phyloP scores from a whole-genome alignment of 1,140 invertebrate species.

The Araneus ventricosus region DNA sequence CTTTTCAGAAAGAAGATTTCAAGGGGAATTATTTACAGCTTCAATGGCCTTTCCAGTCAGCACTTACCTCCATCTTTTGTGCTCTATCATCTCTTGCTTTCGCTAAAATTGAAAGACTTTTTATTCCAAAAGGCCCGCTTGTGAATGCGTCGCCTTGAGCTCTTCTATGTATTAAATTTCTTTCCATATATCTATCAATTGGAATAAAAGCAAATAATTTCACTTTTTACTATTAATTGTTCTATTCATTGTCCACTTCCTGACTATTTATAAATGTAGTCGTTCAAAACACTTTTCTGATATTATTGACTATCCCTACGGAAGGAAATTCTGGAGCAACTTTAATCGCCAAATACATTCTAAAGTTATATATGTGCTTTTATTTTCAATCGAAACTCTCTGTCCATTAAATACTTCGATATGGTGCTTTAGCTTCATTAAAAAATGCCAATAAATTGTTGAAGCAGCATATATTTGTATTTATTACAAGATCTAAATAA shows the following conservation, averaged over 20 bases:
- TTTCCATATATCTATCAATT: slow-evolving; percentile 59
- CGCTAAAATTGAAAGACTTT: slow-evolving; percentile 7
- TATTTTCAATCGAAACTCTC: neutral
- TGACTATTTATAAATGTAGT: neutral
- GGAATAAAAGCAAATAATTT: slow-evolving; percentile 69
- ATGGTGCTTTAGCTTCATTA: slow-evolving; percentile 6
- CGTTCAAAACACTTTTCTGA: neutral
- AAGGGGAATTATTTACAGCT: slow-evolving; percentile 62
- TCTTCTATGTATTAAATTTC: slow-evolving; percentile 66
- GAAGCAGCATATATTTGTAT: neutral
- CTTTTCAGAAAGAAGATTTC: slow-evolving; percentile 66
- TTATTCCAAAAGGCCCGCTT: slow-evolving; percentile 8
- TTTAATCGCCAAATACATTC: neutral
- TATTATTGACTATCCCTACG: neutral
- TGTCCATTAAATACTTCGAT: neutral
- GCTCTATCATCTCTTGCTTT: slow-evolving; percentile 15
- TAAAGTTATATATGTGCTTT: neutral
- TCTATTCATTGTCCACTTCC: slow-evolving; percentile 16
- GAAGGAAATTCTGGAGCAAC: neutral
- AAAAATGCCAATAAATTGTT: neutral
- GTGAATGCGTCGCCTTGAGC: slow-evolving; percentile 62
- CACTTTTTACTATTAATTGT: slow-evolving; percentile 67
- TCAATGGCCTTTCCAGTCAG: neutral
- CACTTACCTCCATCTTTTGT: neutral
- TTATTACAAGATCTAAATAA: neutral